Conservation (phyloP, 2,888 invertebrate genomes). For the Endomychus coccineus region DNA sequence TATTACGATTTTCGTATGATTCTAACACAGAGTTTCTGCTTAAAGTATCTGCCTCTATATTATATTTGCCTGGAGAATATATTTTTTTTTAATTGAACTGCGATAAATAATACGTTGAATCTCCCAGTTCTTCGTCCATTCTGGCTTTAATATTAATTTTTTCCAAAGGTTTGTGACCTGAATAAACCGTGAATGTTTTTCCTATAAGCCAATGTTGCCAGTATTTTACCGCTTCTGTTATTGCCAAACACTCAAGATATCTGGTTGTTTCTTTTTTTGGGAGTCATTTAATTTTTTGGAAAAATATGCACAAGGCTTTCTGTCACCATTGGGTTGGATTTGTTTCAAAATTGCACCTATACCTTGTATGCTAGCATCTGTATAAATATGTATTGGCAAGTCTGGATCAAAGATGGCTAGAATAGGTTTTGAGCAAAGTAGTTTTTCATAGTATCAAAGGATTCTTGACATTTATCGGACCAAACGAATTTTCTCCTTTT, state of each 20-base stretch:
- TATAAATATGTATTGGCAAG: conserved; percentile 21
- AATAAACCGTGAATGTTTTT: conserved; percentile 14
- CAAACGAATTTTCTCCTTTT: conserved; percentile 20
- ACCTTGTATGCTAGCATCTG: conserved; percentile 25
- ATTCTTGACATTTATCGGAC: conserved; percentile 20
- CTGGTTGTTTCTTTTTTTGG: conserved; percentile 17
- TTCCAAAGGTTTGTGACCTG: conserved; percentile 19
- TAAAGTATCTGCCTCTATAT: too few relatives aligned
- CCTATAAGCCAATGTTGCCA: conserved; percentile 19
- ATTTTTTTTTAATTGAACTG: conserved; percentile 9
- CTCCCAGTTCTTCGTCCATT: conserved; percentile 17
- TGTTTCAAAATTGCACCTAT: conserved; percentile 25
- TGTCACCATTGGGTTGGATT: conserved; percentile 7
- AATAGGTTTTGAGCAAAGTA: conserved; percentile 22
- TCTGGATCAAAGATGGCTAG: conserved; percentile 23
- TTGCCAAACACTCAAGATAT: conserved; percentile 18
- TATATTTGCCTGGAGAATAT: conserved; percentile 9
- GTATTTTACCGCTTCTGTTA: conserved; percentile 17
- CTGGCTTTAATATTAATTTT: conserved; percentile 17
- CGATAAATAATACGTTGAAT: conserved; percentile 10
- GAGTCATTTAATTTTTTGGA: conserved; percentile 18
- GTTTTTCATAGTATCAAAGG: conserved; percentile 10
- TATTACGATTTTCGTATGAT: too few relatives aligned
- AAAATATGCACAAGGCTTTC: conserved; percentile 17
- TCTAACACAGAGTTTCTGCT: too few relatives aligned